A percentile compares a stretch with the other conserved stretches of the same genome.
Conservation (phyloP, 2,888 invertebrate species). For the Thymelicus sylvestris region DNA sequence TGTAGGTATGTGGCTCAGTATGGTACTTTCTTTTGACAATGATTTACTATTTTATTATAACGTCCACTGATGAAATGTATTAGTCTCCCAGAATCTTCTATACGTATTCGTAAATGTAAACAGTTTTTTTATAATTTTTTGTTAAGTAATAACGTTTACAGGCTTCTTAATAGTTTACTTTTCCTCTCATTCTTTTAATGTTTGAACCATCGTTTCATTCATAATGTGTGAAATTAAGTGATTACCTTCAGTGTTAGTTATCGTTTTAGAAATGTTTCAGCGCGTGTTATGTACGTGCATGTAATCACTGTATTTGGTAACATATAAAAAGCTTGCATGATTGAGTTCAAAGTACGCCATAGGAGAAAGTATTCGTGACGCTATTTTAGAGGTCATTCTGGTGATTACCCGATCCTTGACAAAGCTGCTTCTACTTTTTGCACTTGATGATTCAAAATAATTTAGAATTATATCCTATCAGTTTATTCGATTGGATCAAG, state of each 20-base stretch:
- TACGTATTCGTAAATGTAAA: neutral
- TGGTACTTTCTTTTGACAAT: slow-evolving; percentile 17
- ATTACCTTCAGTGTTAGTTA: neutral
- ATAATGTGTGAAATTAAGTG: neutral
- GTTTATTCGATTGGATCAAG: too few relatives aligned
- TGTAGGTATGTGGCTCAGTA: slow-evolving; percentile 23
- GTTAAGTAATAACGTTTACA: too few relatives aligned
- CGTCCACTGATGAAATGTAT: neutral
- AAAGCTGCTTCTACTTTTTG: slow-evolving; percentile 19
- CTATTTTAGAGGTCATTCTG: slow-evolving; percentile 48
- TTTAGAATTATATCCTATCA: too few relatives aligned
- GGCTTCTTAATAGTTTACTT: neutral
- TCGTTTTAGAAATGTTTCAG: slow-evolving; percentile 1
- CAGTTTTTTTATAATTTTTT: too few relatives aligned
- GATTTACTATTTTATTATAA: neutral
- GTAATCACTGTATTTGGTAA: slow-evolving; percentile 4
- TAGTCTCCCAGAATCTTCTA: neutral
- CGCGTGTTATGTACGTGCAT: slow-evolving; percentile 16
- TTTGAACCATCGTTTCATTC: neutral
- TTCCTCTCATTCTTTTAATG: neutral
- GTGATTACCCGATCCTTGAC: slow-evolving; percentile 42
- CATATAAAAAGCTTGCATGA: slow-evolving; percentile 46
- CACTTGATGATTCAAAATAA: too few relatives aligned
- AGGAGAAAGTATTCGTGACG: slow-evolving; percentile 62
- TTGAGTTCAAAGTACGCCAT: slow-evolving; percentile 40